phyloP scores from a whole-genome alignment of 1,140 invertebrate genomes.

The Nilaparvata lugens region DNA sequence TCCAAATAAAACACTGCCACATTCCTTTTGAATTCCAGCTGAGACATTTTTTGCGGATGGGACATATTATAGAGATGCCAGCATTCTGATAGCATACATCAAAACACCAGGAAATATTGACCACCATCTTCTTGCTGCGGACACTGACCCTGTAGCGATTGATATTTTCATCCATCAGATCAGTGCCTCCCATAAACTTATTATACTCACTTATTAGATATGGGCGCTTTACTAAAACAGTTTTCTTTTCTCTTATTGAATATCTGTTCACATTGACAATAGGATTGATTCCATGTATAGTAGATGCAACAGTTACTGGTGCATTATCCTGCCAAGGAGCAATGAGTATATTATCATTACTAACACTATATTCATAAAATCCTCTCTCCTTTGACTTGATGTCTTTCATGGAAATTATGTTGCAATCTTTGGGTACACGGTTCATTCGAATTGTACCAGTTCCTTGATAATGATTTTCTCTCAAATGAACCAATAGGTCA shows the following conservation, averaged over 20 bases:
- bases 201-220: slow-evolving; percentile 2
- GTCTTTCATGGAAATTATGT: too few species aligned
- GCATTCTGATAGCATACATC: too few species aligned
- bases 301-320: slow-evolving; percentile 7
- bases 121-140: too few species aligned
- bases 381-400: background rate
- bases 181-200: too few species aligned
- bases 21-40: too few species aligned
- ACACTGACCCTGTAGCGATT: too few species aligned
- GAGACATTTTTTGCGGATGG: too few species aligned
- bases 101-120: too few species aligned
- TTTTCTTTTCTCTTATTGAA: slow-evolving; percentile 3
- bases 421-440: too few species aligned
- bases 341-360: slow-evolving; percentile 8
- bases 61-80: too few species aligned
- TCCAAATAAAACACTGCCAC: too few species aligned
- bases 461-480: background rate
- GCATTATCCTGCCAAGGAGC: slow-evolving; percentile 8
- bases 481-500: slow-evolving; percentile 15
- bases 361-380: slow-evolving; percentile 1
- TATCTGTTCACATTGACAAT: slow-evolving; percentile 6
- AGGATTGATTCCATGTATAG: slow-evolving; percentile 6
- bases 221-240: slow-evolving; percentile 3
- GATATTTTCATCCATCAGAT: too few species aligned
- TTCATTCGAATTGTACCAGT: slow-evolving; percentile 4